Evolutionary conservation across 2,113 vertebrate genomes (phyloP), one percentile per base, ranked within the genome.

Genomic region (Himantopus leucocephalus): DNA sequence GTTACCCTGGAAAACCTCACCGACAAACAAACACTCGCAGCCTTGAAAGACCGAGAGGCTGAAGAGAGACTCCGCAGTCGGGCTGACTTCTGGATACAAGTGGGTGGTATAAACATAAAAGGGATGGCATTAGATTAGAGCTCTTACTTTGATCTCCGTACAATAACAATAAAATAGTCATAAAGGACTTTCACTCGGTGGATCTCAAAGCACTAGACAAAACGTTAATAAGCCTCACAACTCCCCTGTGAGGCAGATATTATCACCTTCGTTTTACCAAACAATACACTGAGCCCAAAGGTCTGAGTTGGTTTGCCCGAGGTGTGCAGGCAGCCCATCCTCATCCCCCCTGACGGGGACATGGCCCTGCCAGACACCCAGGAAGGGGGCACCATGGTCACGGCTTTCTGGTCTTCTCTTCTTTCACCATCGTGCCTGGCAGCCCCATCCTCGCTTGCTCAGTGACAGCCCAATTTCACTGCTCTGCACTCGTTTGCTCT

Each of bases 51-150:
- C 80, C 30, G 6, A 60, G 60, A 88, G 39, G 68, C 91, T 89
- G 74, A 85, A 60, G 41, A 9, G 39, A 78, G 11, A 27, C 71
- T 75, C 37, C n/a, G 48, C 80, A 92, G 77, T 62, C 29, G 1
- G 70, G 37, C 30, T 73, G 92, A 86, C 82, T 95, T 48, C 73
- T 96, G 94, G 80, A 91, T 89, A 26, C 64, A 75, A 95, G 96
- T 94, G 97, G 95, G 95, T 97, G 94, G 96, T 87, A 91, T 72
- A 56, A 92, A 97, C 95, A 96, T 97, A 70, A 97, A 96, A 97
- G 96, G 94, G 68, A 97, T 96, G 94, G 95, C 91, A 96, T 79
- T 90, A 92, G 96, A 95, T 97, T 96, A 95, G 97, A 97, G 96
- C 76, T 68, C 68, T 77, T 75, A 20, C 96, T 97, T 97, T 97